Percentiles rank a stretch among this genome's conserved stretches.
These are phyloP conservation scores for Eupithecia subumbrata DNA, from an alignment of 2,888 invertebrate genomes.

Conservation along the genomic window DNA sequence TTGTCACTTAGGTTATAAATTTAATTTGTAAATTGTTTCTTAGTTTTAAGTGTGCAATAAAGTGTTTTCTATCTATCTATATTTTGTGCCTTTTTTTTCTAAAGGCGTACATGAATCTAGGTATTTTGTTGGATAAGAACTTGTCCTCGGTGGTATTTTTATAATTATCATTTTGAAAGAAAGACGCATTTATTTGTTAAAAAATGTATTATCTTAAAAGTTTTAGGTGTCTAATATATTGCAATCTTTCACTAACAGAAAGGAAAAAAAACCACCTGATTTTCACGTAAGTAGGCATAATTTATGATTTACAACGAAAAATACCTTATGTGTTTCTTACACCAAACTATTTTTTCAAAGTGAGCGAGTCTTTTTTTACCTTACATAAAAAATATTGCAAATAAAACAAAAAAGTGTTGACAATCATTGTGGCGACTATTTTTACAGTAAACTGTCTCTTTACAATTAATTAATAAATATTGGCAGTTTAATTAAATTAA, in stretches of 20 bases:
- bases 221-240: constrained; percentile 35
- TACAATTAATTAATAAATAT: constrained; percentile 40
- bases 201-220: constrained; percentile 24
- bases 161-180: neutral
- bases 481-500: constrained; percentile 62
- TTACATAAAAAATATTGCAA: neutral
- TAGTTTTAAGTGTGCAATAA: too few species aligned
- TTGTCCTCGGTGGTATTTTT: neutral
- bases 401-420: neutral
- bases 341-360: neutral
- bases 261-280: constrained; percentile 38
- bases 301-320: constrained; percentile 27
- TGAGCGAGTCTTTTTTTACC: too few species aligned
- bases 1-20: too few species aligned
- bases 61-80: too few species aligned
- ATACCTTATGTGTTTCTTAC: neutral
- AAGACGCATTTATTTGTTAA: neutral
- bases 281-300: constrained; percentile 23
- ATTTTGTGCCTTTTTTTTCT: neutral
- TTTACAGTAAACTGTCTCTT: constrained; percentile 41
- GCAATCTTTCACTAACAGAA: constrained; percentile 38
- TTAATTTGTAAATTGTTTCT: too few species aligned
- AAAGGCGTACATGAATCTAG: neutral
- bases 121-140: neutral
- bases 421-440: constrained; percentile 22